Base-by-base conservation (phyloP, 2,888 invertebrate species). In the Drosophila mayaguana region DNA sequence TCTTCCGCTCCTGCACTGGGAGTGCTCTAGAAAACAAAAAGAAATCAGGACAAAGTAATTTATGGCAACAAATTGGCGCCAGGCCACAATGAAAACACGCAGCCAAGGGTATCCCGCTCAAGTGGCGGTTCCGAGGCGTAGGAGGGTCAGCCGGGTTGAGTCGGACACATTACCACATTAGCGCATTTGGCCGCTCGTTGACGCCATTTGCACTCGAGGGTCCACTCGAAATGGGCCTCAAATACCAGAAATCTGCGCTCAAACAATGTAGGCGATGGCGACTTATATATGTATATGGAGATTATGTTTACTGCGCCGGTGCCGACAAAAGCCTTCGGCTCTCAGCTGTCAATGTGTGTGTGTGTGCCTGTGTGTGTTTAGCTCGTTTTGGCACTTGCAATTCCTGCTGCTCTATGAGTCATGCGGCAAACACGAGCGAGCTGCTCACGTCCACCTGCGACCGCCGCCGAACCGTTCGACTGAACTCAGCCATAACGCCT, bases 291-390 rank as follows among this genome's bases (percentile, higher is more conserved):
- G 69, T 46, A n/a, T 25, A 46, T 22, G 38, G 70, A 74, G 63
- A 75, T 66, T 54, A 51, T 57, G 55, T 38, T 70, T 60, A 83
- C 63, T 87, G 88, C 88, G 85, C 84, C 88, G 87, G 60, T 84
- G 84, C 87, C 81, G 74, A 60, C 75, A 48, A 63, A 64, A 16
- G 46, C 67, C n/a, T 45, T 56, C 42, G 65, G 43, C 76, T 74
- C 81, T 81, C 83, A 78, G 75, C 75, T 80, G 43, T 61, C 18
- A 5, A 20, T 36, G 38, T 38, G 38, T 51, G 57, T 45, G 34
- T 56, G 46, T 51, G 40, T 46, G 51, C n/a, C n/a, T n/a, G 43
- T n/a, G 53, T 16, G 71, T 75, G 56, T 32, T 38, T 28, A n/a
- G 51, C 54, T 61, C 70, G 51, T 48, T 64, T 68, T 62, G 70